phyloP scores from a whole-genome alignment of 2,888 invertebrate genomes.

The Eilema sororculum region DNA sequence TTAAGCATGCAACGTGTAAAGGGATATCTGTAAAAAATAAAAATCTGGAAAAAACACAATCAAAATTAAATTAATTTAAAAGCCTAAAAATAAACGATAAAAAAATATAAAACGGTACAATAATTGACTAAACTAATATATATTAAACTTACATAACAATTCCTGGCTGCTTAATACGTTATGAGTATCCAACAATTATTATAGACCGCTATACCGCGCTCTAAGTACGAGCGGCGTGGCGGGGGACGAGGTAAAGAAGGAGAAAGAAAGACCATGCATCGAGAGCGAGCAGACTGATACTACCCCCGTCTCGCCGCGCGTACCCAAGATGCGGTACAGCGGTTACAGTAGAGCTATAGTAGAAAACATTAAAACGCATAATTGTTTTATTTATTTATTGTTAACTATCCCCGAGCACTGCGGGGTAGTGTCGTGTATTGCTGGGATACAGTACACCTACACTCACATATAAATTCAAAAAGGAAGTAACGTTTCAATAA shows the following conservation, averaged over 20 bases:
- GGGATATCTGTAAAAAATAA: constrained; percentile 26
- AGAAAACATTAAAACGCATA: constrained; percentile 45
- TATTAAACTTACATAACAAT: constrained; percentile 67
- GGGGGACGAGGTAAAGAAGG: too few species aligned
- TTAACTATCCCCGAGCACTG: constrained; percentile 77
- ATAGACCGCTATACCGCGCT: background rate
- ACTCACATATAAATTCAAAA: constrained; percentile 82
- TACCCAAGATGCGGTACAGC: too few species aligned
- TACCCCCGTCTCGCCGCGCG: too few species aligned
- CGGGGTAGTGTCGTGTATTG: constrained; percentile 74
- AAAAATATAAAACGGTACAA: background rate
- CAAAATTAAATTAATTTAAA: constrained; percentile 34
- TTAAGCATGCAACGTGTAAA: constrained; percentile 9
- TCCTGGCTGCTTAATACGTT: constrained; percentile 68
- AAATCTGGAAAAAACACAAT: constrained; percentile 16
- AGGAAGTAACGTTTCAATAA: constrained; percentile 80
- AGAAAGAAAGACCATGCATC: too few species aligned
- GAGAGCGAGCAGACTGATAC: too few species aligned
- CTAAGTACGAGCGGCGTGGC: too few species aligned
- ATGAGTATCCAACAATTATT: constrained; percentile 36
- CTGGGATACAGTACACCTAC: constrained; percentile 76
- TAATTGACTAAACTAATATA: background rate
- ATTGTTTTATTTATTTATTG: constrained; percentile 78
- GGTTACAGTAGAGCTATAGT: background rate
- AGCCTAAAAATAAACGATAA: background rate